Conservation (phyloP, 2,113 vertebrate genomes). For the Lophius piscatorius region DNA sequence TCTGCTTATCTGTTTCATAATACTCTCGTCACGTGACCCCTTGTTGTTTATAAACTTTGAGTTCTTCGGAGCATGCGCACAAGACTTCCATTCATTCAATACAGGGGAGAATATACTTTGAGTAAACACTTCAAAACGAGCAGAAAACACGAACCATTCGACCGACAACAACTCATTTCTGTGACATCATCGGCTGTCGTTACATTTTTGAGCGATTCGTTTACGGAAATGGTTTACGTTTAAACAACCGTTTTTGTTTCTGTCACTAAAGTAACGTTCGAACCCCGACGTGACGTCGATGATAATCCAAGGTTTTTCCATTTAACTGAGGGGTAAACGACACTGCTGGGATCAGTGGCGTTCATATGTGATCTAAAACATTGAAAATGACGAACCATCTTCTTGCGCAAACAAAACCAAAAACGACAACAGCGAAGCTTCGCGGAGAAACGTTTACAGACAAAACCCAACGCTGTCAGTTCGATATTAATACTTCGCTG, state of each 20-base stretch:
- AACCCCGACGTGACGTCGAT: too few species aligned
- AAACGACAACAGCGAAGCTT: constrained; percentile 69
- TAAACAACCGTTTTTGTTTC: too few species aligned
- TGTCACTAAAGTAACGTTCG: too few species aligned
- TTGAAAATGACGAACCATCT: too few species aligned
- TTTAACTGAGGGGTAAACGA: too few species aligned
- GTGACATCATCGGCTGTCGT: neutral
- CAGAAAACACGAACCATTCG: neutral
- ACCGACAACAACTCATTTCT: rapidly evolving
- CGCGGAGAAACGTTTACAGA: constrained; percentile 9
- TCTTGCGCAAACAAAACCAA: constrained; percentile 61
- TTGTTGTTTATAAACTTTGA: constrained; percentile 89
- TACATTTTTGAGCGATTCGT: too few species aligned
- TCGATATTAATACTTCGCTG: too few species aligned
- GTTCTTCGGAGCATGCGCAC: constrained; percentile 85
- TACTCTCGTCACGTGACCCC: constrained; percentile 82
- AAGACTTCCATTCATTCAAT: constrained; percentile 91
- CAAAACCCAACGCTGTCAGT: constrained; percentile 43
- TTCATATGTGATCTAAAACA: too few species aligned
- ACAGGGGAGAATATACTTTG: constrained; percentile 56
- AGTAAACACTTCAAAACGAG: neutral
- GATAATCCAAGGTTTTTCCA: too few species aligned
- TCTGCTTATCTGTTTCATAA: constrained; percentile 35
- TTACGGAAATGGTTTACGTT: too few species aligned
- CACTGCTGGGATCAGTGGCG: too few species aligned